A percentile compares a stretch with the other conserved stretches of the same genome.
phyloP scores from a whole-genome alignment of 1,140 invertebrate species.

The Drosophila busckii region DNA sequence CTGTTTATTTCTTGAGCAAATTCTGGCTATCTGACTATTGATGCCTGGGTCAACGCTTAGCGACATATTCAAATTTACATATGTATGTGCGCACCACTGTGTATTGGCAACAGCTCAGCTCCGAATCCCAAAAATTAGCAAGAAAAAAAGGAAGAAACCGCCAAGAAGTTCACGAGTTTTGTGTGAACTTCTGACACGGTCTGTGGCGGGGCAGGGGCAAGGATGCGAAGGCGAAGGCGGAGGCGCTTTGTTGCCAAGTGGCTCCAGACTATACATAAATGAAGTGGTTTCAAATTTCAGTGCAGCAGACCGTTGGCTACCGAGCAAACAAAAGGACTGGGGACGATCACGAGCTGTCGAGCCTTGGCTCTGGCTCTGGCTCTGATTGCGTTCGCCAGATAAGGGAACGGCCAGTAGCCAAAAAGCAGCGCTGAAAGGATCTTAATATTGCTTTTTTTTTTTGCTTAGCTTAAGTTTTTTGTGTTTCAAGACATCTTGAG shows the following conservation, averaged over 20 bases:
- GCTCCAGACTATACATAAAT: slow-evolving; percentile 14
- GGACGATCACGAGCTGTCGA: slow-evolving; percentile 25
- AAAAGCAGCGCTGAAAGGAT: slow-evolving; percentile 3
- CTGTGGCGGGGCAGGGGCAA: not conserved
- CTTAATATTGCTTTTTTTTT: not conserved
- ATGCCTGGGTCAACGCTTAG: no score
- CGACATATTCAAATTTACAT: no score
- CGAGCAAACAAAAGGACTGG: slow-evolving; percentile 26
- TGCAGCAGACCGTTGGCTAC: slow-evolving; percentile 1
- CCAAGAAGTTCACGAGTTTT: slow-evolving; percentile 65
- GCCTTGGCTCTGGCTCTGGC: slow-evolving; percentile 18
- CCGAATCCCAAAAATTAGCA: no score
- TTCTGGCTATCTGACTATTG: no score
- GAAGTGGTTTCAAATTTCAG: slow-evolving; percentile 65
- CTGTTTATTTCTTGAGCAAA: no score
- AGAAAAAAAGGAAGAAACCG: no score
- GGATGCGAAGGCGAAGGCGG: slow-evolving; percentile 2
- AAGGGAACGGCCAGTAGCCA: slow-evolving; percentile 24
- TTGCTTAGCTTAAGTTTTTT: not conserved
- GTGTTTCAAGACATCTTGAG: slow-evolving; percentile 18
- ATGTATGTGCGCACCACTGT: no score
- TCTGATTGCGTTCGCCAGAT: slow-evolving; percentile 58
- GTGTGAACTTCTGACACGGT: slow-evolving; percentile 67
- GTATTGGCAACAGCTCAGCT: no score
- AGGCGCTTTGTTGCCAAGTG: slow-evolving; percentile 25